phyloP scores from a whole-genome alignment of 2,888 invertebrate genomes.

The Lasioglossum morio region DNA sequence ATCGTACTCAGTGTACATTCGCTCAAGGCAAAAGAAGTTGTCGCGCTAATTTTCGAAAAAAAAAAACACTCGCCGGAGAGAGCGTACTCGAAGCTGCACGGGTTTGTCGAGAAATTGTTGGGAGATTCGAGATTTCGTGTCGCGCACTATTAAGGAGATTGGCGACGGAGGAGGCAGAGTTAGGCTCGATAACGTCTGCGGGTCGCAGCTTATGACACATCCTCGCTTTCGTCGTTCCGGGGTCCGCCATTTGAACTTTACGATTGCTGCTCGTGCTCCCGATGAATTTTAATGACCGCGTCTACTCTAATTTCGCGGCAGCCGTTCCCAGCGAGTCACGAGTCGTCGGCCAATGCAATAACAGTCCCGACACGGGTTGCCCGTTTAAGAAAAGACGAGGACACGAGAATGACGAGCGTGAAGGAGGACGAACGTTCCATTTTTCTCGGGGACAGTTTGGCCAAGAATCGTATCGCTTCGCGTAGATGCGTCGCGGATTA shows the following conservation, averaged over 20 bases:
- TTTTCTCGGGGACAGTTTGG: neutral
- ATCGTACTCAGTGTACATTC: too few species aligned
- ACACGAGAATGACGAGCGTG: neutral
- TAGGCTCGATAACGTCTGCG: slow-evolving; percentile 32
- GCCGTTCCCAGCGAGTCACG: slow-evolving; percentile 35
- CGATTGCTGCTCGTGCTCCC: slow-evolving; percentile 65
- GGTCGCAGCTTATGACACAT: slow-evolving; percentile 32
- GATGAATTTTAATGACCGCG: slow-evolving; percentile 70
- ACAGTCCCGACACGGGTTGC: slow-evolving; percentile 31
- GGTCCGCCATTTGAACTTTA: slow-evolving; percentile 63
- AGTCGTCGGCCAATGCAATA: slow-evolving; percentile 22
- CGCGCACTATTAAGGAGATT: neutral
- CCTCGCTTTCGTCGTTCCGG: slow-evolving; percentile 22
- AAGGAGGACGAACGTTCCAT: neutral
- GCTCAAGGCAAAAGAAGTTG: too few species aligned
- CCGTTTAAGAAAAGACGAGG: slow-evolving; percentile 14
- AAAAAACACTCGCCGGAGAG: neutral
- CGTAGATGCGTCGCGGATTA: slow-evolving; percentile 13
- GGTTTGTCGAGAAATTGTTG: too few species aligned
- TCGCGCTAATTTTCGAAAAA: neutral
- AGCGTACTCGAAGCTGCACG: neutral
- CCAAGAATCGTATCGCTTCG: neutral
- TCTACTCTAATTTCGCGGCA: slow-evolving; percentile 56
- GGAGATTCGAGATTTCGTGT: neutral
- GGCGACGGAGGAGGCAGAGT: slow-evolving; percentile 24